Evolutionary conservation across 1,140 invertebrate species (phyloP).

Genomic region (Papilio helenus): DNA sequence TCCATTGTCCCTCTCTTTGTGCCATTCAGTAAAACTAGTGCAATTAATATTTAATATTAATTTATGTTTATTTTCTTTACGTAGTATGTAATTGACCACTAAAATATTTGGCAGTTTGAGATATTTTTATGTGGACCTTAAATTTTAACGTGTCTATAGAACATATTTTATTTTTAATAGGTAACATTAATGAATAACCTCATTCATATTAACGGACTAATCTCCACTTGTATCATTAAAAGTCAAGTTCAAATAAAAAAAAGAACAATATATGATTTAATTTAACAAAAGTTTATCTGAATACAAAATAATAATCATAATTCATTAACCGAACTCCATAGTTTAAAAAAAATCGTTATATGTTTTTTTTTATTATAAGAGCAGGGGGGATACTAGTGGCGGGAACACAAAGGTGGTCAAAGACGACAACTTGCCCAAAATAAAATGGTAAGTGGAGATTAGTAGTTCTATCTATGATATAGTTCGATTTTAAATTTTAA

Average conservation of each 20-base stretch:
- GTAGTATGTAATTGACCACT: constrained; percentile 35
- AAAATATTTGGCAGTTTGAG: constrained; percentile 40
- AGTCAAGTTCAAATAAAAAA: too few species aligned
- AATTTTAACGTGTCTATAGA: constrained; percentile 28
- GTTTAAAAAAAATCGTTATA: too few species aligned
- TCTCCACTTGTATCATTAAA: neutral
- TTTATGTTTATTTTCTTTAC: constrained; percentile 6
- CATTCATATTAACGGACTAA: neutral
- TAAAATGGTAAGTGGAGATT: constrained; percentile 10
- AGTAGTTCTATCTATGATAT: neutral
- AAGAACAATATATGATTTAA: too few species aligned
- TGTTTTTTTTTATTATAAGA: too few species aligned
- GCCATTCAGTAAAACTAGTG: constrained; percentile 35
- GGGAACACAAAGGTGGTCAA: too few species aligned
- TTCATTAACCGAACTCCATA: too few species aligned
- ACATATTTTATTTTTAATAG: constrained; percentile 19
- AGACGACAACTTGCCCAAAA: neutral
- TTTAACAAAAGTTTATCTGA: too few species aligned
- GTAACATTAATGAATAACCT: neutral
- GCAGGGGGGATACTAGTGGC: too few species aligned
- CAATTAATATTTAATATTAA: constrained; percentile 5
- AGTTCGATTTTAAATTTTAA: neutral
- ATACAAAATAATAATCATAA: too few species aligned
- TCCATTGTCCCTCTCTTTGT: constrained; percentile 19
- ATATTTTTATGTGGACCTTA: constrained; percentile 38